These are phyloP conservation scores for Hystrix brachyura DNA, from an alignment of 2,113 vertebrate genomes.

Conservation along the genomic window DNA sequence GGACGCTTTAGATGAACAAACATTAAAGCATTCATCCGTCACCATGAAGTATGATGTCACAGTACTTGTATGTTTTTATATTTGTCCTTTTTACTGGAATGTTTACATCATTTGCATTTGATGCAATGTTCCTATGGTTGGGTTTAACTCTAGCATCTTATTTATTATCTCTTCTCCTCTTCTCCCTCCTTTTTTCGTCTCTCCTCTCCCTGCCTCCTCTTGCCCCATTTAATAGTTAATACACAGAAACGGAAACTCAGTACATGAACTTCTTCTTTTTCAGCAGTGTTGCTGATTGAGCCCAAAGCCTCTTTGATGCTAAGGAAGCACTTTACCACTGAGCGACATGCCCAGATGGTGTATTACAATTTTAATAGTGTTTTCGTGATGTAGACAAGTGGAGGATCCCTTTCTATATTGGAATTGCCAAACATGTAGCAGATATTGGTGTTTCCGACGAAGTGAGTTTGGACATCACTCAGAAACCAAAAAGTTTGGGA, in stretches of 20 bases:
- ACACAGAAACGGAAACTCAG: background rate
- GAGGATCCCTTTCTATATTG: background rate
- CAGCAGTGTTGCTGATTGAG: background rate
- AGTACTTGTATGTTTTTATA: background rate
- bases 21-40: background rate
- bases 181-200: background rate
- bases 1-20: background rate
- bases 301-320: background rate
- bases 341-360: background rate
- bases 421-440: background rate
- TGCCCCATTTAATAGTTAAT: background rate
- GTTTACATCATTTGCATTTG: background rate
- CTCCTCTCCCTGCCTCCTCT: background rate
- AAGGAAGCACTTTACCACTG: background rate
- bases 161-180: background rate
- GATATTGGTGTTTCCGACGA: conserved; percentile 40
- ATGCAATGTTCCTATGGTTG: background rate
- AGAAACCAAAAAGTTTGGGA: background rate
- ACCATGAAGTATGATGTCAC: background rate
- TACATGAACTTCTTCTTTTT: background rate
- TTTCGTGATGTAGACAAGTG: background rate
- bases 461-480: background rate
- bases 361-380: background rate
- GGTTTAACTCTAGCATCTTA: background rate
- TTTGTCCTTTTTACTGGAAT: background rate